Evolutionary conservation across 2,797 vertebrate genomes (phyloP), one percentile per base, ranked within the genome.

Genomic region (Sebastes minor): DNA sequence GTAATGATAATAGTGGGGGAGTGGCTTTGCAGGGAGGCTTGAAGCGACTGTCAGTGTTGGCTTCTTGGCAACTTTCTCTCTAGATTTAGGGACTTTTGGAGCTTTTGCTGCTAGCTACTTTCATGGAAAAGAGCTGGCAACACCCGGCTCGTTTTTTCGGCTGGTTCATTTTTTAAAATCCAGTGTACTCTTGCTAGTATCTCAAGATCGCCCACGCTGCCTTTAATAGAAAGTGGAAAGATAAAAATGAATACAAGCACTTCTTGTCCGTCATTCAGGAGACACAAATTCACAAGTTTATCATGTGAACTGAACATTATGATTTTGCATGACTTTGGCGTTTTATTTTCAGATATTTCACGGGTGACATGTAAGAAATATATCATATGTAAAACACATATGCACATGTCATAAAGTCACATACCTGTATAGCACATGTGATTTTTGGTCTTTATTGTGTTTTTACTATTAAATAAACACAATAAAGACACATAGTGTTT

Each of bases 171-270:
- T 38, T 38, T 38, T 0, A 38, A 38, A 38, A 38, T 38, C 35
- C 5, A 38, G 35, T 38, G 13, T 14, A 38, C 35, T 38, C 35
- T 14, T 14, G 35, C 5, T 38, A 38, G 35, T 38, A 38, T 38
- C 35, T 38, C 35, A 38, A 38, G 13, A 6, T 38, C 35, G 35
- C 35, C 13, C 13, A 38, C 35, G 35, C 35, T 38, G 35, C 35
- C 35, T 38, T 14, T 38, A 38, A 38, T 67, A 32, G 76, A 82
- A 86, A 84, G 62, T 68, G 53, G 55, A 84, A 30, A 68, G 72
- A 57, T 14, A 63, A 62, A 76, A 72, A 30, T n/a, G 22, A 73
- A 71, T 77, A 55, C 20, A 76, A 80, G 38, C 14, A 32, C 27
- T 22, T 56, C 22, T 64, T 3, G 7, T 74, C 49, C n/a, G 25